phyloP scores from a whole-genome alignment of 2,113 vertebrate genomes.

The Rhombomys opimus region DNA sequence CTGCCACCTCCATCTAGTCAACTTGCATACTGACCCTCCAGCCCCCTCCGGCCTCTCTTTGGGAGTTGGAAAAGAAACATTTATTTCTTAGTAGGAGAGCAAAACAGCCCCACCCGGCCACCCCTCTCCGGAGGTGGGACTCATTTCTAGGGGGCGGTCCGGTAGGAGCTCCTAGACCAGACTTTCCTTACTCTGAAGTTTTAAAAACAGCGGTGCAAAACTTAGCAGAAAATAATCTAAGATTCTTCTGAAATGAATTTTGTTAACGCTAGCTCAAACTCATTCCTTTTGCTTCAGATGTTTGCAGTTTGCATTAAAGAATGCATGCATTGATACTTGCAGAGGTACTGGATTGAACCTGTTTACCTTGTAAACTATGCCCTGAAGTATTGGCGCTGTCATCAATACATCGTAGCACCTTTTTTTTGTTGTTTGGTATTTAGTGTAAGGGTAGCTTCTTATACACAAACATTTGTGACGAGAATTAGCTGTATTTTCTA shows the following conservation, averaged over 20 bases:
- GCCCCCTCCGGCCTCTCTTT: background rate
- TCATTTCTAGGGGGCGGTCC: constrained; percentile 32
- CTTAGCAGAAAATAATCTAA: background rate
- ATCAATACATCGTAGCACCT: constrained; percentile 44
- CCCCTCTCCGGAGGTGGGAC: constrained; percentile 54
- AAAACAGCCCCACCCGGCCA: constrained; percentile 63
- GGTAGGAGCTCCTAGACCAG: constrained; percentile 17
- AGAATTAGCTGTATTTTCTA: constrained; percentile 27
- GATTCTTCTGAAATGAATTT: constrained; percentile 39
- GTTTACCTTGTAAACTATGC: constrained; percentile 28
- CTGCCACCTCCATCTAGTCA: background rate
- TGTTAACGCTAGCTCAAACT: background rate
- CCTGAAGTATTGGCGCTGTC: background rate
- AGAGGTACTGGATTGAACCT: background rate
- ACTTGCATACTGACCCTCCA: background rate
- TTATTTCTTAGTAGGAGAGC: constrained; percentile 63
- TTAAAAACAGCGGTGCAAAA: background rate
- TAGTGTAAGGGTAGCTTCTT: constrained; percentile 23
- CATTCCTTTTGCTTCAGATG: background rate
- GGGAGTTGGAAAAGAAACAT: background rate
- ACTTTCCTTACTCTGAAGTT: background rate
- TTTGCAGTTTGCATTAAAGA: background rate
- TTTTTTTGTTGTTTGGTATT: constrained; percentile 1
- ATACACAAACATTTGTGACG: constrained; percentile 2
- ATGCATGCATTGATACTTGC: background rate